phyloP scores from a whole-genome alignment of 2,888 invertebrate species.

The Acanthococcus lagerstroemiae region DNA sequence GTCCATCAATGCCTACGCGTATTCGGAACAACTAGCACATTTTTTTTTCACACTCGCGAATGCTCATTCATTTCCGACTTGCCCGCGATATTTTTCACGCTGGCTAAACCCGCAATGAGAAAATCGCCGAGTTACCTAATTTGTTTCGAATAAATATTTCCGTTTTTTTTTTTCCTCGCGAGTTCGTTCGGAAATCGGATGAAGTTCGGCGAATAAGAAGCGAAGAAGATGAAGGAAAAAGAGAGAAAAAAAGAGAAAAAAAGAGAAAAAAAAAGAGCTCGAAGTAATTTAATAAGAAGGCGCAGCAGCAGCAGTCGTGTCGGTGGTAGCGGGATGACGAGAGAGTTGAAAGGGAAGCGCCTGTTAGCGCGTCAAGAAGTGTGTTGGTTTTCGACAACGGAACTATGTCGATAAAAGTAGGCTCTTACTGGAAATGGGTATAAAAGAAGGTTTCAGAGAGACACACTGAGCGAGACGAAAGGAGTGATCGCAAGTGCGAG shows the following conservation, averaged over 20 bases:
- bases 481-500: neutral
- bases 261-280: neutral
- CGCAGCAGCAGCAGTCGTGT: too few relatives aligned
- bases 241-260: neutral
- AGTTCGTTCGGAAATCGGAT: too few relatives aligned
- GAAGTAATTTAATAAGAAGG: neutral
- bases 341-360: neutral
- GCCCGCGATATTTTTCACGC: too few relatives aligned
- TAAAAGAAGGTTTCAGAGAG: neutral
- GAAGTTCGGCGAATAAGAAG: neutral
- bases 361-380: constrained; percentile 14
- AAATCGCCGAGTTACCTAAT: too few relatives aligned
- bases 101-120: too few relatives aligned
- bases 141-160: too few relatives aligned
- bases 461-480: neutral
- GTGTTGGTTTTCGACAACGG: constrained; percentile 13
- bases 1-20: too few relatives aligned
- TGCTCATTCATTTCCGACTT: too few relatives aligned
- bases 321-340: neutral
- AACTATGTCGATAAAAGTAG: constrained; percentile 25
- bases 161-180: too few relatives aligned
- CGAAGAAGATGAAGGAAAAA: neutral
- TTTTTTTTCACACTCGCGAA: too few relatives aligned
- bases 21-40: too few relatives aligned
- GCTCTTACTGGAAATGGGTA: neutral